Evolutionary conservation across 2,888 invertebrate species (phyloP), one percentile per base, ranked within the genome.

Genomic region (Uropetala carovei): DNA sequence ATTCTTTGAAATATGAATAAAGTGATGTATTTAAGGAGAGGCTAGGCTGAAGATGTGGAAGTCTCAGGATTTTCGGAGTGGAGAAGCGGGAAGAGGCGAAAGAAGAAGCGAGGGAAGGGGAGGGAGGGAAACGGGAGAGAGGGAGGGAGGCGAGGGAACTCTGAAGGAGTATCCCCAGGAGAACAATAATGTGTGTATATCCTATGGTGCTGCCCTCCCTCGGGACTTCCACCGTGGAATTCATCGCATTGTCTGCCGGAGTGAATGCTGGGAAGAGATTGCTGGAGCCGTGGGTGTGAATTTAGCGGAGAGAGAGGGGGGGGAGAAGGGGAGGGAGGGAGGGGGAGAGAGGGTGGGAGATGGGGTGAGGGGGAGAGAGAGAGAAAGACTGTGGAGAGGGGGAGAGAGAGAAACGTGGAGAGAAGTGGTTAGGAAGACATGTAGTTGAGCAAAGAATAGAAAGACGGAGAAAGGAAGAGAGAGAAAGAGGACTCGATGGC

Each of bases 231-330:
- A 83, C 57, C 83, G 83, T 57, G 83, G 83, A 83, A 83, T 83
- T 83, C 83, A 83, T 83, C 83, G 83, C 83, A 83, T 83, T 83
- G 83, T 83, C 83, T 83, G 83, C 18, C 57, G 83, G 83, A 83
- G 57, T 57, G 83, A 83, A 83, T 83, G 83, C 56, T 57, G 56
- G 83, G 83, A 83, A 57, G 83, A 83, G 83, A 83, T 83, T 83
- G 83, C 57, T 10, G 83, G 64, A 64, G 64, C 64, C 82, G 82
- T 56, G 83, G 83, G 57, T 83, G 57, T 57, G 83, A 83, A 83
- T 83, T 56, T 83, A 57, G 83, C n/a, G 56, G 56, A 57, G n/a
- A 57, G 83, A 0, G 18, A 13, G 82, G 30, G 13, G 18, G 14
- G 30, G 10, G 13, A 82, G 56, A 43, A 30, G n/a, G 57, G 9